Percentiles rank a stretch among this genome's conserved stretches.
Conservation (phyloP, 2,113 vertebrate genomes). For the Oreochromis aureus region DNA sequence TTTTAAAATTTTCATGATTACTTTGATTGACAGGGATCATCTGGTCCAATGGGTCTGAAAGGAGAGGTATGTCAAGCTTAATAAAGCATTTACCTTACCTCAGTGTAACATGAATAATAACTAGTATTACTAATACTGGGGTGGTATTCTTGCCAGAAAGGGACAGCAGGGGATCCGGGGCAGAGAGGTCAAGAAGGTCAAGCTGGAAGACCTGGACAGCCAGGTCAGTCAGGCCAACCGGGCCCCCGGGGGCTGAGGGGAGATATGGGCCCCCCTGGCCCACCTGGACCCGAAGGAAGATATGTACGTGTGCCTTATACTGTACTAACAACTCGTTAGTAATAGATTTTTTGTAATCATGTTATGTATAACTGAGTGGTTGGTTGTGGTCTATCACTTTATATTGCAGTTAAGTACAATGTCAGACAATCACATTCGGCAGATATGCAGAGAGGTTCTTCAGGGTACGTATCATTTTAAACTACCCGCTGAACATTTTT, state of each 20-base stretch:
- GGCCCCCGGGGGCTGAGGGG: slow-evolving; percentile 81
- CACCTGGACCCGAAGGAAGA: slow-evolving; percentile 83
- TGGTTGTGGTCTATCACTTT: neutral
- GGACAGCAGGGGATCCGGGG: slow-evolving; percentile 85
- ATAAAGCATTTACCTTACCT: neutral
- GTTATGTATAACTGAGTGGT: neutral
- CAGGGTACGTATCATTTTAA: slow-evolving; percentile 77
- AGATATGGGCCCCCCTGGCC: slow-evolving; percentile 75
- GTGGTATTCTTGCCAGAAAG: slow-evolving; percentile 79
- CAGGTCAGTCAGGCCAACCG: slow-evolving; percentile 75
- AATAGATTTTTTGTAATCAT: neutral
- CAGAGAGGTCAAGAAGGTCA: slow-evolving; percentile 78
- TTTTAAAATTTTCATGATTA: neutral
- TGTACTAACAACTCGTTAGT: neutral
- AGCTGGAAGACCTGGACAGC: slow-evolving; percentile 79
- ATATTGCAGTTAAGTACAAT: slow-evolving; percentile 78
- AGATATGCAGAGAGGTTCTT: slow-evolving; percentile 89
- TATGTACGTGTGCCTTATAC: slow-evolving; percentile 75
- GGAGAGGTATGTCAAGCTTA: slow-evolving; percentile 82
- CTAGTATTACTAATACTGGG: slow-evolving; percentile 18
- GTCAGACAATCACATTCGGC: slow-evolving; percentile 88
- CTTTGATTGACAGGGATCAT: slow-evolving; percentile 75
- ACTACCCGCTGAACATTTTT: neutral
- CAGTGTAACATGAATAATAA: neutral
- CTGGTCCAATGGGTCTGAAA: slow-evolving; percentile 75